phyloP scores from a whole-genome alignment of 1,140 invertebrate genomes.

The Mycetomoellerius zeteki region DNA sequence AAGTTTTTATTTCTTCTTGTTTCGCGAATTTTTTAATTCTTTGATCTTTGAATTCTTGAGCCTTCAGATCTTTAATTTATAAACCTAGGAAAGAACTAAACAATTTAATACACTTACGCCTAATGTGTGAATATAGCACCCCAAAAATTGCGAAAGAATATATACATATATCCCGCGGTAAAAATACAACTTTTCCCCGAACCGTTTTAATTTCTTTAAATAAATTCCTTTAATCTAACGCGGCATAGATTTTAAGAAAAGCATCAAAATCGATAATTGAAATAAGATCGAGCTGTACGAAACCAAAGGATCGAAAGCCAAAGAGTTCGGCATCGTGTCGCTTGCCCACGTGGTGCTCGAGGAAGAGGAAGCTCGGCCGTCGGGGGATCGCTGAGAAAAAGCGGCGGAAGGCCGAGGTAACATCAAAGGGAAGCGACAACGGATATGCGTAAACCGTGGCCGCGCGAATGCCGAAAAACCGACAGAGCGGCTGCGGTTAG shows the following conservation, averaged over 20 bases:
- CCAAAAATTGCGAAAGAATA: neutral
- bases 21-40: constrained; percentile 29
- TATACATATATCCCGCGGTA: neutral
- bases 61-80: constrained; percentile 27
- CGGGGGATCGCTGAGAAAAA: constrained; percentile 65
- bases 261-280: neutral
- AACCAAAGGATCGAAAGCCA: neutral
- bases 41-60: constrained; percentile 24
- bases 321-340: constrained; percentile 16
- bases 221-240: constrained; percentile 31
- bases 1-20: neutral
- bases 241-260: neutral
- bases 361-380: constrained; percentile 65
- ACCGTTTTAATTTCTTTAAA: constrained; percentile 12
- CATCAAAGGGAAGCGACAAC: constrained; percentile 86
- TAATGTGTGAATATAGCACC: neutral
- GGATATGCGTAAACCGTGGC: constrained; percentile 84
- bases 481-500: constrained; percentile 58
- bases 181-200: constrained; percentile 6
- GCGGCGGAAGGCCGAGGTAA: constrained; percentile 68
- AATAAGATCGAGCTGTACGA: neutral
- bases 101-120: neutral
- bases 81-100: constrained; percentile 3
- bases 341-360: neutral
- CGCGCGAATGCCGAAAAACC: constrained; percentile 73